A percentile compares a stretch with the other conserved stretches of the same genome.
These are phyloP conservation scores for Polydrusus tereticollis DNA, from an alignment of 2,888 invertebrate species.

Conservation along the genomic window DNA sequence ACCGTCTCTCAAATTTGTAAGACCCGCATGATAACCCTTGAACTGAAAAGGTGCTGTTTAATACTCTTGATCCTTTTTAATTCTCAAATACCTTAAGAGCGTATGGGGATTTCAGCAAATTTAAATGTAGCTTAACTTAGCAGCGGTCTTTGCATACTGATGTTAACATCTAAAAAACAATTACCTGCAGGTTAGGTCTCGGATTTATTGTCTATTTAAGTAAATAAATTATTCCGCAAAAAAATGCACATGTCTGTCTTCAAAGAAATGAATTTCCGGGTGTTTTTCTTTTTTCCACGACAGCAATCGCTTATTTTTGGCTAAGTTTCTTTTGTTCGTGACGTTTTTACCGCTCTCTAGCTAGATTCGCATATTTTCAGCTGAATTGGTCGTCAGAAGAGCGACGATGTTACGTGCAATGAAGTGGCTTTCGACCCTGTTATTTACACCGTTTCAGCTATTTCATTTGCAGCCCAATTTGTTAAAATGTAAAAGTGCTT, in stretches of 20 bases:
- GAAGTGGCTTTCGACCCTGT: conserved; percentile 32
- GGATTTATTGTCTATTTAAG: no score
- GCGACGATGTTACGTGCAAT: conserved; percentile 19
- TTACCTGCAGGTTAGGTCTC: no score
- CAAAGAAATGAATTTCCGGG: conserved; percentile 1
- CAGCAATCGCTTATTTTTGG: conserved; percentile 27
- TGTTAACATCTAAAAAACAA: no score
- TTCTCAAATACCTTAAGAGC: not conserved
- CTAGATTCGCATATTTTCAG: conserved; percentile 40
- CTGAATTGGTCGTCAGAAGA: conserved; percentile 34
- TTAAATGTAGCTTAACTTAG: no score
- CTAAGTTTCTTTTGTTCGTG: conserved; percentile 33
- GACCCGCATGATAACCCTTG: conserved; percentile 1
- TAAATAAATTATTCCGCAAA: no score
- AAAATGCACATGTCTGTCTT: not conserved
- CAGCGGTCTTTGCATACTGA: no score
- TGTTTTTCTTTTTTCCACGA: conserved; percentile 30
- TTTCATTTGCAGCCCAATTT: conserved; percentile 15
- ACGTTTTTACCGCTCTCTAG: conserved; percentile 35
- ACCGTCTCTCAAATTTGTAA: not conserved
- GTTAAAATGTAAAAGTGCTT: not conserved
- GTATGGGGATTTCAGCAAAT: not conserved
- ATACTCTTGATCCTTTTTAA: conserved; percentile 2
- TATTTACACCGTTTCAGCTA: conserved; percentile 28
- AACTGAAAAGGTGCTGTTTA: not conserved